phyloP scores from a whole-genome alignment of 1,140 invertebrate species.

The Metaphire vulgaris region DNA sequence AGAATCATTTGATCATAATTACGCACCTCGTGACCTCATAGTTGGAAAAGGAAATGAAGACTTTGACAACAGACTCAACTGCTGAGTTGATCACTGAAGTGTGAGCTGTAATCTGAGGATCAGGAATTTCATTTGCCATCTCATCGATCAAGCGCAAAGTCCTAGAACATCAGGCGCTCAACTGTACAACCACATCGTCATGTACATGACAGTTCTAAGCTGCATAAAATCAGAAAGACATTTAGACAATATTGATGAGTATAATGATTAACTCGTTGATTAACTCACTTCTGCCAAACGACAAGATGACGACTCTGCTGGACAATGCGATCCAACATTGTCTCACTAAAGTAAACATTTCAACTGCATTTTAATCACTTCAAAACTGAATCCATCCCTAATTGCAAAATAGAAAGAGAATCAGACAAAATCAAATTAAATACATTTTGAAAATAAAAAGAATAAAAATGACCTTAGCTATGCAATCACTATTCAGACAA shows the following conservation, averaged over 20 bases:
- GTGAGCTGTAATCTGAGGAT: slow-evolving; percentile 87
- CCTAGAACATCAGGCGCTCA: slow-evolving; percentile 26
- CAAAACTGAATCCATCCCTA: too few relatives aligned
- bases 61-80: slow-evolving; percentile 82
- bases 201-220: too few relatives aligned
- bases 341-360: slow-evolving; percentile 55
- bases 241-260: neutral
- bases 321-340: slow-evolving; percentile 89
- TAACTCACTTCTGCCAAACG: slow-evolving; percentile 64
- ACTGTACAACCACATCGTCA: too few relatives aligned
- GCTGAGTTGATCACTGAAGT: slow-evolving; percentile 90
- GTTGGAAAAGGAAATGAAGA: slow-evolving; percentile 87
- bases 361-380: too few relatives aligned
- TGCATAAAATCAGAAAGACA: neutral
- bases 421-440: too few relatives aligned
- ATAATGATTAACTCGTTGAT: neutral
- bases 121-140: slow-evolving; percentile 81
- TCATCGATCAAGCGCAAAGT: slow-evolving; percentile 90
- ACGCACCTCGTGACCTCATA: too few relatives aligned
- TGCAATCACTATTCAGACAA: too few relatives aligned
- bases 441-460: too few relatives aligned
- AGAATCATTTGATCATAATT: too few relatives aligned
- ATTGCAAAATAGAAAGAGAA: too few relatives aligned
- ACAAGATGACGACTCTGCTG: slow-evolving; percentile 92
- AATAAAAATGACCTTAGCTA: too few relatives aligned